phyloP scores from a whole-genome alignment of 2,113 vertebrate genomes.

The Pleuronectes platessa region DNA sequence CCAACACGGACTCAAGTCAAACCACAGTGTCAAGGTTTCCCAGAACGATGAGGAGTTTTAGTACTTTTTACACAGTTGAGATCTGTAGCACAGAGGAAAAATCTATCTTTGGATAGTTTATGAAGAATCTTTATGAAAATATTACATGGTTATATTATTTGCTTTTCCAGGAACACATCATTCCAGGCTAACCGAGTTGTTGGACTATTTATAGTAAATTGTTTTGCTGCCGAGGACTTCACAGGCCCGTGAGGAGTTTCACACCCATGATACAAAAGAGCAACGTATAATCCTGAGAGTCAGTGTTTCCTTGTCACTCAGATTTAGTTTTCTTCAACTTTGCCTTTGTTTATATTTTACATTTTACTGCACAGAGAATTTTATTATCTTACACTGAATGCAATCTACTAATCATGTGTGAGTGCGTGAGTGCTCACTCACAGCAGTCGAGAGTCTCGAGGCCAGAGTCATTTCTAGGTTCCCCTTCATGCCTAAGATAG shows the following conservation, averaged over 20 bases:
- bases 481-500: slow-evolving; percentile 94
- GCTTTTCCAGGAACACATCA: not conserved
- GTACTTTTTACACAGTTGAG: no score
- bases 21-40: no score
- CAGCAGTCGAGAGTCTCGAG: slow-evolving; percentile 93
- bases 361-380: not conserved
- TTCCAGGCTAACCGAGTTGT: not conserved
- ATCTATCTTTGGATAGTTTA: no score
- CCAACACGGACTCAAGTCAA: no score
- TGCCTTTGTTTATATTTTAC: not conserved
- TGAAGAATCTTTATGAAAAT: no score
- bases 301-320: not conserved
- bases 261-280: slow-evolving; percentile 40
- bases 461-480: slow-evolving; percentile 98
- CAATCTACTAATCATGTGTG: not conserved
- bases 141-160: no score
- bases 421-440: slow-evolving; percentile 67
- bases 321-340: not conserved
- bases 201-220: not conserved
- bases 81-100: no score
- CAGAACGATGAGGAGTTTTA: no score
- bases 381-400: not conserved
- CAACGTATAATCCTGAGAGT: slow-evolving; percentile 36
- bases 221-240: slow-evolving; percentile 24
- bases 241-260: slow-evolving; percentile 58